phyloP scores from a whole-genome alignment of 2,113 vertebrate genomes.

The Aegotheles bennettii region DNA sequence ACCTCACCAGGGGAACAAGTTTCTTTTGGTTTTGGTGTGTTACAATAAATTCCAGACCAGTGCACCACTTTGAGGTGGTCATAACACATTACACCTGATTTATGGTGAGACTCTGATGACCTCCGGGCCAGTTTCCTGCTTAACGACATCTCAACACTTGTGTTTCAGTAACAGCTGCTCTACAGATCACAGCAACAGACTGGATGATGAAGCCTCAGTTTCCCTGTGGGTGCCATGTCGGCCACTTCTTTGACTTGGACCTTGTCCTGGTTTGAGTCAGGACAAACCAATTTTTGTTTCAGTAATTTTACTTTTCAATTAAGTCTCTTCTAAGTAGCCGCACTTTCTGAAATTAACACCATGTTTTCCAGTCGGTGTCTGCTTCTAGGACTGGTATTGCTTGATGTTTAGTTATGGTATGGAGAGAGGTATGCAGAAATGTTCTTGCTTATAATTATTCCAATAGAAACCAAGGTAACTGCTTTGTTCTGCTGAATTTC shows the following conservation, averaged over 20 bases:
- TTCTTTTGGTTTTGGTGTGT: not conserved
- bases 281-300: too few relatives aligned
- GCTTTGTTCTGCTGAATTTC: too few relatives aligned
- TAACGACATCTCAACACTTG: not conserved
- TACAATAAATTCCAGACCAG: not conserved
- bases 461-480: too few relatives aligned
- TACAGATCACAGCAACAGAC: not conserved
- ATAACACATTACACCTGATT: not conserved
- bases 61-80: not conserved
- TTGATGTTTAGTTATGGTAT: too few relatives aligned
- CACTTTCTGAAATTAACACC: too few relatives aligned
- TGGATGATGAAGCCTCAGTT: not conserved
- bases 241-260: not conserved
- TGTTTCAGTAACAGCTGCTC: not conserved
- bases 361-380: too few relatives aligned
- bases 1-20: not conserved
- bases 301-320: too few relatives aligned
- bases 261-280: too few relatives aligned
- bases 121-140: not conserved
- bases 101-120: not conserved
- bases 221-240: rapidly evolving
- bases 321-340: too few relatives aligned
- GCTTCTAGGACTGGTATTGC: too few relatives aligned
- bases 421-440: too few relatives aligned
- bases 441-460: too few relatives aligned